Base-by-base conservation (phyloP, 2,888 invertebrate genomes). In the Myopa tessellatipennis region DNA sequence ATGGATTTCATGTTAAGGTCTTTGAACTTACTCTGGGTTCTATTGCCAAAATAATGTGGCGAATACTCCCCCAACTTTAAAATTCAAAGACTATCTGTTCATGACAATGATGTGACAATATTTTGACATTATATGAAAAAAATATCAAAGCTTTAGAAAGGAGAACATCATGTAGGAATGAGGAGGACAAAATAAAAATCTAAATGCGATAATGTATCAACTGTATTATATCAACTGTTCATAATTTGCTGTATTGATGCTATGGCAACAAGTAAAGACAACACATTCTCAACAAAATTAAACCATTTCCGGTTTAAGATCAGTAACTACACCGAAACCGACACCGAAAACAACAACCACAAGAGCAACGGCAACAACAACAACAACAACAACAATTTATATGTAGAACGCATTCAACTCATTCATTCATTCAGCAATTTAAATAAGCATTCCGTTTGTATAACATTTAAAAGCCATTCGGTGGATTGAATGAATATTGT, bases 291-390 rank as follows among this genome's bases (percentile, higher is more conserved):
- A 65, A 38, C 3, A 75, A 77, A 80, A 80, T 76, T 77, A 68
- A 76, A 79, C 75, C 80, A 76, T 78, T 80, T 80, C 80, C 80
- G 72, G 80, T 77, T 76, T 34, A 50, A 69, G 73, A 79, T 18
- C 38, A 16, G 8, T 18, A 71, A 14, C 63, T 14, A 38, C 45
- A 10, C 7, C 45, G 45, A 45, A 45, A 45, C 45, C 45, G 45
- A 45, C 45, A 45, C 45, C 45, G 10, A 45, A 45, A 45, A 45
- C 52, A 65, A 16, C 18, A 52, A 75, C 52, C n/a, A 10, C 68
- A 76, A 71, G 52, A 74, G 58, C 55, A 71, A 70, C 34, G 76
- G 58, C 67, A 74, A 52, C 65, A 76, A 71, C 34, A n/a, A 58
- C n/a, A n/a, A n/a, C n/a, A 65, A 16, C 18, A 52, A 75, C 52